phyloP scores from a whole-genome alignment of 1,140 invertebrate genomes.

The Lepidostoma basale region DNA sequence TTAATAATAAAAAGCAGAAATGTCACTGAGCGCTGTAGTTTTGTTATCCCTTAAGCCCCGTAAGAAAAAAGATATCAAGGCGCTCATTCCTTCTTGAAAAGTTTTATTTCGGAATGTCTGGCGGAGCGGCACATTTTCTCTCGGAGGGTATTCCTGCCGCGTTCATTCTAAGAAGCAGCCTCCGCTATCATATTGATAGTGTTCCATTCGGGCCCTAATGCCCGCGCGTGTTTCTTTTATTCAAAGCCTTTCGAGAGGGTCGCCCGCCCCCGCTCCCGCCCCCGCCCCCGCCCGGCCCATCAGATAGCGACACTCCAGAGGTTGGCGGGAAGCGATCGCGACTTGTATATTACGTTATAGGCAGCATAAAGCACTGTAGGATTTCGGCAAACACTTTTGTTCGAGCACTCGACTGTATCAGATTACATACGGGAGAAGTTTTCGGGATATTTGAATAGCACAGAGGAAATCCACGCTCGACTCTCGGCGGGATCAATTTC shows the following conservation, averaged over 20 bases:
- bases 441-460: neutral
- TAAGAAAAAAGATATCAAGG: no score
- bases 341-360: constrained; percentile 3
- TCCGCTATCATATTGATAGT: constrained; percentile 41
- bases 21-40: no score
- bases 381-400: constrained; percentile 15
- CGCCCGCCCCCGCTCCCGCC: neutral
- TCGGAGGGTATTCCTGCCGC: constrained; percentile 15
- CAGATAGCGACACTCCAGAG: constrained; percentile 20
- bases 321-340: neutral
- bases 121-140: neutral
- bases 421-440: constrained; percentile 2
- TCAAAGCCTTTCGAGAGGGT: constrained; percentile 36
- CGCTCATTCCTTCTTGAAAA: neutral
- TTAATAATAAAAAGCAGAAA: no score
- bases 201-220: constrained; percentile 35
- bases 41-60: no score
- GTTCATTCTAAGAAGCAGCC: constrained; percentile 14
- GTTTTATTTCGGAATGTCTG: no score
- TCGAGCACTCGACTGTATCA: neutral
- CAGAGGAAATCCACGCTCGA: constrained; percentile 1
- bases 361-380: constrained; percentile 7
- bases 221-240: constrained; percentile 39
- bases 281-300: neutral
- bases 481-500: no score